phyloP scores from a whole-genome alignment of 2,888 invertebrate genomes.

The Tachina lurida region DNA sequence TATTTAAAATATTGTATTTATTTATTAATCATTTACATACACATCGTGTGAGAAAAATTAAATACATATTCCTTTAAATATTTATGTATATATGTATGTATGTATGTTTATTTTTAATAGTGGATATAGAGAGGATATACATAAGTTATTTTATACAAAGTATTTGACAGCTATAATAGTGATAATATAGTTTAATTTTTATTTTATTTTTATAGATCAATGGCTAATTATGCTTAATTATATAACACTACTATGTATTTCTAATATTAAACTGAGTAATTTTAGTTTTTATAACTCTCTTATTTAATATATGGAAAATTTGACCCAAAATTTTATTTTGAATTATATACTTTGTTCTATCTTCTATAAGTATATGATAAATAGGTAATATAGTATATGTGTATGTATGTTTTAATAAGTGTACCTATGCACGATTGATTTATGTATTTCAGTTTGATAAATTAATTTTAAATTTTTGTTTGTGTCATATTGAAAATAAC shows the following conservation, averaged over 20 bases:
- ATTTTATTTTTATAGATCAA: constrained; percentile 21
- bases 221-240: constrained; percentile 35
- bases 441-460: constrained; percentile 11
- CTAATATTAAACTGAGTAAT: constrained; percentile 41
- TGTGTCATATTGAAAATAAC: constrained; percentile 39
- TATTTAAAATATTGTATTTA: constrained; percentile 45
- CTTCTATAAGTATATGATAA: background rate
- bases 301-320: constrained; percentile 4
- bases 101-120: constrained; percentile 42
- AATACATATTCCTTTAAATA: constrained; percentile 44
- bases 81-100: constrained; percentile 23
- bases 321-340: constrained; percentile 30
- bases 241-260: constrained; percentile 36
- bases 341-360: background rate
- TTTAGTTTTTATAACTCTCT: constrained; percentile 12
- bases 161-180: constrained; percentile 44
- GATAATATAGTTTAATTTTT: constrained; percentile 31
- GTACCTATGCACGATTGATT: no score
- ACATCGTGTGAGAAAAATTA: constrained; percentile 49
- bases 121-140: constrained; percentile 34
- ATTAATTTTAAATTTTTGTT: background rate
- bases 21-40: constrained; percentile 61
- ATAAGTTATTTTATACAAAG: constrained; percentile 55
- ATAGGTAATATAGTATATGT: background rate
- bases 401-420: background rate